Conservation (phyloP, 2,113 vertebrate species). For the Psilopsiagon aymara region DNA sequence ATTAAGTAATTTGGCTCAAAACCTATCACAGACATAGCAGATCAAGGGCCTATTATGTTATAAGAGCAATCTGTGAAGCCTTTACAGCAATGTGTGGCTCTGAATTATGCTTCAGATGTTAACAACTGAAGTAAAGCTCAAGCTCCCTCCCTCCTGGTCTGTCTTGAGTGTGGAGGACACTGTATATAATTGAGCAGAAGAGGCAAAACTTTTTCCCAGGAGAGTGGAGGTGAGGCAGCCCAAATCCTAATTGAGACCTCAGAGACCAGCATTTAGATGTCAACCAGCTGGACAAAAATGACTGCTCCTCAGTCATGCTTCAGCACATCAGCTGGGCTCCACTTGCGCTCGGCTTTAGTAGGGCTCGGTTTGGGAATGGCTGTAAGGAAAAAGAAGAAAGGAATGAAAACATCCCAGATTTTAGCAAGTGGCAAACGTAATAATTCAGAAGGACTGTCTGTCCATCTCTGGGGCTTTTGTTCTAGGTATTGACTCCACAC, state of each 20-base stretch:
- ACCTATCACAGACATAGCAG: neutral
- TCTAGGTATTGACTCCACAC: too few relatives aligned
- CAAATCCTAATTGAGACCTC: constrained; percentile 46
- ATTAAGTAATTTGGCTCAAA: neutral
- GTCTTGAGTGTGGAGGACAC: neutral
- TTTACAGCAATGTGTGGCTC: neutral
- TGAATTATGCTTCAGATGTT: neutral
- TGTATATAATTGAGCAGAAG: constrained; percentile 24
- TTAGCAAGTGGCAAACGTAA: neutral
- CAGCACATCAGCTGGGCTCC: neutral
- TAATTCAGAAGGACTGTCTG: neutral
- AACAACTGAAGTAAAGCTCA: neutral
- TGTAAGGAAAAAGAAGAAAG: neutral
- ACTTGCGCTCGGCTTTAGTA: neutral
- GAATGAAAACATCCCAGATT: neutral
- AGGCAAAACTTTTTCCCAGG: constrained; percentile 23
- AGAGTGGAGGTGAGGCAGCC: neutral
- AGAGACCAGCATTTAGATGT: constrained; percentile 21
- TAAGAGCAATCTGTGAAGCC: neutral
- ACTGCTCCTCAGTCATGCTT: neutral
- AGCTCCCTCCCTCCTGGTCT: neutral
- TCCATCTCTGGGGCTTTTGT: neutral
- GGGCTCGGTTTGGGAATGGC: neutral
- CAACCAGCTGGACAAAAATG: neutral
- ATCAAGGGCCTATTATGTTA: neutral